Percentiles rank a stretch among this genome's conserved stretches.
phyloP scores from a whole-genome alignment of 2,888 invertebrate species.

The Pyrrhosoma nymphula region DNA sequence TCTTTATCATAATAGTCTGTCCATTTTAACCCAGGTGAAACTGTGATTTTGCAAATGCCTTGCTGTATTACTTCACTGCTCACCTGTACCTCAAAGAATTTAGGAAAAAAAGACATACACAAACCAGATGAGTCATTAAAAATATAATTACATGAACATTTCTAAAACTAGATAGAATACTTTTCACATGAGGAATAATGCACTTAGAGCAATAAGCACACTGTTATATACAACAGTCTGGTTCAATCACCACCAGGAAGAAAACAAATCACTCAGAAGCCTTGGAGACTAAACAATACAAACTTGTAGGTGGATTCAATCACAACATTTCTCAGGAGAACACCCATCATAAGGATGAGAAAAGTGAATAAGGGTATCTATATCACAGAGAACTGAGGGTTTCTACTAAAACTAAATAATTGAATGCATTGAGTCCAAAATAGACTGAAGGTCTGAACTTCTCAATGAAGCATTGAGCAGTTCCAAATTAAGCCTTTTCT shows the following conservation, averaged over 20 bases:
- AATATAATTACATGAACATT: constrained; percentile 29
- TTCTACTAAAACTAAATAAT: constrained; percentile 23
- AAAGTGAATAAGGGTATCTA: constrained; percentile 11
- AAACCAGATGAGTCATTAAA: constrained; percentile 21
- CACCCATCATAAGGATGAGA: background rate
- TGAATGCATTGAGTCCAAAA: background rate
- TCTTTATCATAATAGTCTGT: background rate
- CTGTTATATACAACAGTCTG: constrained; percentile 8
- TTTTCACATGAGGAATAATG: constrained; percentile 51
- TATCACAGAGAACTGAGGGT: constrained; percentile 62
- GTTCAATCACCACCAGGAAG: background rate
- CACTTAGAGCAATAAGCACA: constrained; percentile 43
- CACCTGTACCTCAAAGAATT: background rate
- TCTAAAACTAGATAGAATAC: constrained; percentile 35
- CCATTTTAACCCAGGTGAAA: background rate
- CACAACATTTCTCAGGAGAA: constrained; percentile 1
- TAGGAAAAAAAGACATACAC: background rate
- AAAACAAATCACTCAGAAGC: constrained; percentile 46
- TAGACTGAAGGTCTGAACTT: background rate
- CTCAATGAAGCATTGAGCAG: background rate
- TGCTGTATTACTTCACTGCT: background rate
- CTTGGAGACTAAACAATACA: background rate
- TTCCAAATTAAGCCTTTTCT: background rate
- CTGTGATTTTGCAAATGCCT: background rate
- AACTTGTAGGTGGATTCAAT: constrained; percentile 22